phyloP scores from a whole-genome alignment of 2,113 vertebrate genomes.

The Puma concolor region DNA sequence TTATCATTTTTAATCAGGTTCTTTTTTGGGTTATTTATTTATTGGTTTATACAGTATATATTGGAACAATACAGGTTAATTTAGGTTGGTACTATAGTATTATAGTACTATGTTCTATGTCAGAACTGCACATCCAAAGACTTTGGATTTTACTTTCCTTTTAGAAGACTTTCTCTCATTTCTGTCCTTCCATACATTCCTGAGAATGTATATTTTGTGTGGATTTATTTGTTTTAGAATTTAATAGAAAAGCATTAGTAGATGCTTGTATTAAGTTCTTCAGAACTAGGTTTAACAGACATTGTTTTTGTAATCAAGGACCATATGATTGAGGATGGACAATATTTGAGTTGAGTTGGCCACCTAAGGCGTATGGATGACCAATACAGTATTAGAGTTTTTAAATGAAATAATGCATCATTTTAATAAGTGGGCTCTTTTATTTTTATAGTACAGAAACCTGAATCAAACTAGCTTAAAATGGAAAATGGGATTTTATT shows the following conservation, averaged over 20 bases:
- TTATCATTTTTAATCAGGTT: background rate
- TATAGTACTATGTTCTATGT: background rate
- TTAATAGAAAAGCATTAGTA: background rate
- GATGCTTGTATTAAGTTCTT: background rate
- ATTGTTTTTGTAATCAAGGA: background rate
- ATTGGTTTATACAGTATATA: background rate
- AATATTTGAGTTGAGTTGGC: background rate
- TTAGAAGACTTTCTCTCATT: slow-evolving; percentile 8
- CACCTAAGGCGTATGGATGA: background rate
- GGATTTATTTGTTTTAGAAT: background rate
- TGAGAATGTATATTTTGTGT: background rate
- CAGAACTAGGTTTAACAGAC: background rate
- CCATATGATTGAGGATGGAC: background rate
- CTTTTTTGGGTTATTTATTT: background rate
- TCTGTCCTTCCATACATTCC: background rate
- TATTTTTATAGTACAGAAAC: background rate
- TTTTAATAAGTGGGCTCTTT: slow-evolving; percentile 19
- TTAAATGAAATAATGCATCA: background rate
- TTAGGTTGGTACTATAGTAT: background rate
- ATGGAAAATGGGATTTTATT: background rate
- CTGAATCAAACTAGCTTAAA: background rate
- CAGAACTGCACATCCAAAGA: background rate
- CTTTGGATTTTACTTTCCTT: background rate
- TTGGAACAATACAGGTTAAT: background rate
- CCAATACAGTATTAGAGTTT: background rate